Conservation (phyloP, 2,113 vertebrate species). For the Himantopus leucocephalus region DNA sequence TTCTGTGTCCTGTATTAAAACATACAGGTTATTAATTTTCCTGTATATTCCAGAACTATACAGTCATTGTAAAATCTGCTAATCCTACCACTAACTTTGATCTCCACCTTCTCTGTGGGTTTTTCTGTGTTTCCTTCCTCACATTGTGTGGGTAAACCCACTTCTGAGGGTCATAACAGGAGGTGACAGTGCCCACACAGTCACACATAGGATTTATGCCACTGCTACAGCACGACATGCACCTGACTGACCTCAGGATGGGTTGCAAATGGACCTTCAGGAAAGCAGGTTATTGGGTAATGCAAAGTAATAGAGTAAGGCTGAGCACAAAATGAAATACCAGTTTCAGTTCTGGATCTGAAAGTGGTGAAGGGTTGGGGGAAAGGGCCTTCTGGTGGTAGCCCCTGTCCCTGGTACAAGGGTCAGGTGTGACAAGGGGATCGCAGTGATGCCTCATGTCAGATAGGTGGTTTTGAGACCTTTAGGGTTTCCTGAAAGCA, state of each 20-base stretch:
- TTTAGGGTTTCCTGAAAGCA: not conserved
- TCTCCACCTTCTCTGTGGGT: not conserved
- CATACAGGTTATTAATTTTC: not conserved
- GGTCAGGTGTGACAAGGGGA: not conserved
- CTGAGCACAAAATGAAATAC: not conserved
- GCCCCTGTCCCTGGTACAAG: fast-evolving
- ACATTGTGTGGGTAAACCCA: not conserved
- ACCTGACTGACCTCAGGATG: not conserved
- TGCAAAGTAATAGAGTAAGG: not conserved
- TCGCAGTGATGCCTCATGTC: not conserved
- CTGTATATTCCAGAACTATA: not conserved
- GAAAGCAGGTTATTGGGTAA: not conserved
- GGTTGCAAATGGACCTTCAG: not conserved
- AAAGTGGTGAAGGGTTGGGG: not conserved
- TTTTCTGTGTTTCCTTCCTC: not conserved
- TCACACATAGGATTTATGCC: not conserved
- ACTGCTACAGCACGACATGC: not conserved
- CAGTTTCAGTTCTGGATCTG: not conserved
- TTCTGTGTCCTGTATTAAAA: not conserved
- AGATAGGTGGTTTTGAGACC: not conserved
- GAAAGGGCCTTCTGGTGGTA: not conserved
- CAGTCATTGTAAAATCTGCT: not conserved
- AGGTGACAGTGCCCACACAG: not conserved
- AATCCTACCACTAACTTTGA: not conserved
- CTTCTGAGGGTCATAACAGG: not conserved